Conservation (phyloP, 1,140 invertebrate species). For the Anthonomus grandis region DNA sequence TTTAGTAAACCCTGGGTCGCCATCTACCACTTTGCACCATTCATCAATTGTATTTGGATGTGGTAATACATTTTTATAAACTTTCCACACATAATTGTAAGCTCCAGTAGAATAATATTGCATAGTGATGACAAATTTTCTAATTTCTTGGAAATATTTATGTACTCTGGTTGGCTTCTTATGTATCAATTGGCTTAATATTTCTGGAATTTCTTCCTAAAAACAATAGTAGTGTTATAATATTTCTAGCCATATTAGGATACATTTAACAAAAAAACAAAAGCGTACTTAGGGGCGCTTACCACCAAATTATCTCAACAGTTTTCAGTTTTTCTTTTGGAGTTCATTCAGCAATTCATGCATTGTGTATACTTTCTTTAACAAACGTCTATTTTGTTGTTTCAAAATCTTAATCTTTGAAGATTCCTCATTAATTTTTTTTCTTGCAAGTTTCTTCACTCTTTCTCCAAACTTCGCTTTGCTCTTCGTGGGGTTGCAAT, state of each 20-base stretch:
- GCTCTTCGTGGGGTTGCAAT: too few relatives aligned
- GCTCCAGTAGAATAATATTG: neutral
- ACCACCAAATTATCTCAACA: too few relatives aligned
- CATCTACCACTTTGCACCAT: conserved; percentile 16
- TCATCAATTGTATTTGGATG: conserved; percentile 20
- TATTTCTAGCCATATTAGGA: neutral
- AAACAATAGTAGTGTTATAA: neutral
- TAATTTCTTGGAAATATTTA: conserved; percentile 1
- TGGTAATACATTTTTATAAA: conserved; percentile 23
- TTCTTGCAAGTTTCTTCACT: too few relatives aligned
- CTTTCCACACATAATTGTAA: neutral
- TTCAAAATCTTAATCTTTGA: conserved; percentile 9
- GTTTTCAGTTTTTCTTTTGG: too few relatives aligned
- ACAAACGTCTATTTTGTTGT: conserved; percentile 9
- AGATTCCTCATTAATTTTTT: too few relatives aligned
- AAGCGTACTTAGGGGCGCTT: neutral
- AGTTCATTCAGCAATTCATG: conserved; percentile 2
- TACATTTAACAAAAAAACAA: neutral
- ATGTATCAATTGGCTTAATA: neutral
- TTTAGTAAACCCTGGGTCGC: conserved; percentile 20
- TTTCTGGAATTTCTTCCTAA: neutral
- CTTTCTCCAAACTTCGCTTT: too few relatives aligned
- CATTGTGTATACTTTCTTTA: neutral
- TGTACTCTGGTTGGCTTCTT: neutral
- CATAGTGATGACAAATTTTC: neutral